phyloP scores from a whole-genome alignment of 2,113 vertebrate species.

The Xiphias gladius region DNA sequence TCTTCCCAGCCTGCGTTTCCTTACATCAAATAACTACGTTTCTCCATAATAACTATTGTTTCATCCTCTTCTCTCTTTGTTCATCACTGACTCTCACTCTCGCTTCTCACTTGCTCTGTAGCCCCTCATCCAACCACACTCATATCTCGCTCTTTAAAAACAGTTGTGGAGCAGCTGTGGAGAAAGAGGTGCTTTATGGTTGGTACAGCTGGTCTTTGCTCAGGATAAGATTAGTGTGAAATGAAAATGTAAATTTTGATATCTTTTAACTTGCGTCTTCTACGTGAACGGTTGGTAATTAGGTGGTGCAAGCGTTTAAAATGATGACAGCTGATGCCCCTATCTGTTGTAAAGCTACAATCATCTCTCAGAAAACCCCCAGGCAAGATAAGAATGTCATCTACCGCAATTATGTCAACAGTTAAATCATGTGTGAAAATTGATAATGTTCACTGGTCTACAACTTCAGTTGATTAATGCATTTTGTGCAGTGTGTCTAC shows the following conservation, averaged over 20 bases:
- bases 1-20: conserved; percentile 43
- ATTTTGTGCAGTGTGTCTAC: neutral
- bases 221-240: neutral
- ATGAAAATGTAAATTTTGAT: conserved; percentile 1
- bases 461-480: conserved; percentile 4
- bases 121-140: neutral
- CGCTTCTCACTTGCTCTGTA: neutral
- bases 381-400: neutral
- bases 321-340: conserved; percentile 44
- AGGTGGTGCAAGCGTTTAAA: conserved; percentile 9
- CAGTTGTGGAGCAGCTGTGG: conserved; percentile 11
- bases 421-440: conserved; percentile 16
- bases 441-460: neutral
- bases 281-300: conserved; percentile 35
- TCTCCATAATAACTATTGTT: conserved; percentile 58
- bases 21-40: conserved; percentile 73
- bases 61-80: conserved; percentile 7
- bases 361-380: neutral
- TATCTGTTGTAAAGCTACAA: neutral
- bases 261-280: neutral
- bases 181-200: neutral
- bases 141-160: conserved; percentile 17
- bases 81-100: neutral
- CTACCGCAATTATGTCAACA: neutral
- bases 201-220: neutral